Percentiles rank a stretch among this genome's conserved stretches.
phyloP scores from a whole-genome alignment of 1,140 invertebrate genomes.

The Chironomus striatipennis region DNA sequence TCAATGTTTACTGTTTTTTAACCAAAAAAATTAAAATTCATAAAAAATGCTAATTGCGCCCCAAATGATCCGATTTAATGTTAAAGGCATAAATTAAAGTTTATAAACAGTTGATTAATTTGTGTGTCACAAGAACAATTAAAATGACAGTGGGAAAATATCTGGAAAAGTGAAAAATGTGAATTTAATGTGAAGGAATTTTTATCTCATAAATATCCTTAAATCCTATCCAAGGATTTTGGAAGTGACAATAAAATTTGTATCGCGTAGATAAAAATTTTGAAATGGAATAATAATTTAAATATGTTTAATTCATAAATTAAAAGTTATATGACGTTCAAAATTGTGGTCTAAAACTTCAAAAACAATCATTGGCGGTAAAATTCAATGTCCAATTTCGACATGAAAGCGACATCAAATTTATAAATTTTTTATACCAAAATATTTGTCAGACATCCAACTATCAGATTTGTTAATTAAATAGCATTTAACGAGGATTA shows the following conservation, averaged over 20 bases:
- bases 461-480: background rate
- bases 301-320: slow-evolving; percentile 16
- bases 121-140: background rate
- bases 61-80: slow-evolving; percentile 16
- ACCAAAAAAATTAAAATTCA: slow-evolving; percentile 12
- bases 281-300: background rate
- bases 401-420: background rate
- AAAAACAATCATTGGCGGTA: background rate
- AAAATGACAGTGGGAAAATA: background rate
- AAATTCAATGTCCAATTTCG: background rate
- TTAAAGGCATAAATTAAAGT: slow-evolving; percentile 10
- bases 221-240: background rate
- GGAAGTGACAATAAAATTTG: background rate
- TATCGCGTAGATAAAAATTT: background rate
- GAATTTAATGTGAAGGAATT: background rate
- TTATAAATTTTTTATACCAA: background rate
- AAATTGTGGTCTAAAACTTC: slow-evolving; percentile 8
- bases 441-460: background rate
- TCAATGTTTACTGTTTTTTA: background rate
- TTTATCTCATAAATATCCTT: background rate
- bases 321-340: background rate
- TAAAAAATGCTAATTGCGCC: slow-evolving; percentile 1
- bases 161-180: background rate
- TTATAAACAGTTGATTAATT: background rate
- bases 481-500: background rate